Base-by-base conservation (phyloP, 2,797 vertebrate genomes). In the Esox lucius region DNA sequence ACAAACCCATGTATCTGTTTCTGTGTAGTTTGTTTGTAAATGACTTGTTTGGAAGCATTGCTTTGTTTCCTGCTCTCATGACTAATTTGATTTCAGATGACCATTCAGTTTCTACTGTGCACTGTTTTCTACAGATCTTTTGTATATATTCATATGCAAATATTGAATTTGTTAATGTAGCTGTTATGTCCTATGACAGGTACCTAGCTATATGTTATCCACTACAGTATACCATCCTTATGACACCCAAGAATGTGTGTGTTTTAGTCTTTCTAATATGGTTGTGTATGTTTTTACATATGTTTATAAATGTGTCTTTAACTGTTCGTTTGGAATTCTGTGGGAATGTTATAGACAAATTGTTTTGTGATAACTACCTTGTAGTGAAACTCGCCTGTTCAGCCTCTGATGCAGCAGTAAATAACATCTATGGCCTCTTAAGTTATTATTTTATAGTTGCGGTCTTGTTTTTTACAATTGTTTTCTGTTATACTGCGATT, bases 121-220 rank as follows among this genome's bases (percentile, higher is more conserved):
- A 13, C 11, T 46, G 42, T 46, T 46, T 4, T 13, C 1, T 13
- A 46, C 42, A 46, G 42, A 71, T 72, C 72, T 67, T 39, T 16
- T 81, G 15, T 77, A 72, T 82, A 3, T 73, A 77, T 56, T 73
- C 75, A 1, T 82, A 80, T 70, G 75, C 1, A 15, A 15, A 19
- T 13, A 17, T 68, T 11, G 78, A 82, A 48, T 66, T 75, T 66
- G 31, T n/a, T 12, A 76, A 62, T 61, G 31, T 82, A 56, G 68
- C 80, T 42, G 68, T 77, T 17, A 82, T 79, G 77, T 61, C 61
- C 12, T 56, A 56, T 71, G 53, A 92, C 84, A 72, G 89, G 4
- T 92, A 90, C 39, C 56, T 88, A 0, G 86, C 89, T 0, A 89
- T 91, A n/a, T 90, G 87, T 46, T 46, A 46, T 46, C 42, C 42